These are phyloP conservation scores for Porites rus DNA, from an alignment of 92 coral and sea anemone species.

Conservation along the genomic window DNA sequence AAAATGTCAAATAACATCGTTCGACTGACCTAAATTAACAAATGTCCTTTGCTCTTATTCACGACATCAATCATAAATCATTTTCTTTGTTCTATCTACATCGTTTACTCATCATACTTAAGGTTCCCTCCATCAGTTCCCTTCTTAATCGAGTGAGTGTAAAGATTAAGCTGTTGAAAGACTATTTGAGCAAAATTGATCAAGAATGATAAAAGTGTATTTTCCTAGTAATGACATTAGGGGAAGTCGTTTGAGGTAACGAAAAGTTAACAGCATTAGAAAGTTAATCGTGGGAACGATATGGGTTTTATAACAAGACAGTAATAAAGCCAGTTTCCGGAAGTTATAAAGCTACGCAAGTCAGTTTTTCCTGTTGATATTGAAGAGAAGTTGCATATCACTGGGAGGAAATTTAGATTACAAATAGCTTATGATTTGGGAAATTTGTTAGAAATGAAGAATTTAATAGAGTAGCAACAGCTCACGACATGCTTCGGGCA, in stretches of 20 bases:
- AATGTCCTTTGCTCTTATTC: neutral
- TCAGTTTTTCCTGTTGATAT: slow-evolving; percentile 38
- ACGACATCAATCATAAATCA: neutral
- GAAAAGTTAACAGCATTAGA: neutral
- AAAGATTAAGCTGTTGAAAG: neutral
- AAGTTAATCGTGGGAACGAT: slow-evolving; percentile 21
- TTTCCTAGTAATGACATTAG: neutral
- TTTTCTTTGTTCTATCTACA: neutral
- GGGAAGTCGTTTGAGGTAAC: neutral
- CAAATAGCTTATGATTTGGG: slow-evolving; percentile 30
- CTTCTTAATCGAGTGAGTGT: neutral
- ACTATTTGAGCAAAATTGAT: neutral
- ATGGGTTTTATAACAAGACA: slow-evolving; percentile 11
- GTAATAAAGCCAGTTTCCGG: slow-evolving; percentile 41
- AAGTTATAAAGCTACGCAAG: slow-evolving; percentile 23
- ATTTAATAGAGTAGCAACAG: slow-evolving; percentile 1
- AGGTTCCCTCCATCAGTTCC: slow-evolving; percentile 1
- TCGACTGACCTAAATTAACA: neutral
- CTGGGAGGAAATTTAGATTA: slow-evolving; percentile 34
- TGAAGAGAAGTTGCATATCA: slow-evolving; percentile 27
- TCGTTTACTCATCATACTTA: neutral
- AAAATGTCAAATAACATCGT: neutral
- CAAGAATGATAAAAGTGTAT: neutral
- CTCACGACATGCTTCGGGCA: slow-evolving; percentile 27
- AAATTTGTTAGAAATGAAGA: slow-evolving; percentile 6